Base-by-base conservation (phyloP, 1,140 invertebrate species). In the Megathymus violae region DNA sequence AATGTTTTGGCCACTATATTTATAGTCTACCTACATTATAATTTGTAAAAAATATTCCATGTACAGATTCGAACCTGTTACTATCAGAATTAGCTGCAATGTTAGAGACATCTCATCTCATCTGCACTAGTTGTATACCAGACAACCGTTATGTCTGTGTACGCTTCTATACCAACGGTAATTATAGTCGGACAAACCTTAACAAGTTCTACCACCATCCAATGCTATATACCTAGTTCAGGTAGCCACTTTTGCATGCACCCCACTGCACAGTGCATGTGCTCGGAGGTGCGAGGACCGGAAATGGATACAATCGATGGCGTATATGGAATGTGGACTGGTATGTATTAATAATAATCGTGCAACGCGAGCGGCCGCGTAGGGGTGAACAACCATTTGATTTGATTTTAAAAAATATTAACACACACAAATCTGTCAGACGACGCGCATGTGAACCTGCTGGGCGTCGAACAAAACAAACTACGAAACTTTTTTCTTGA, bases 281-380 rank as follows among this genome's bases (percentile, higher is more conserved):
- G 52, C 44, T 58, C 25, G 25, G 52, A 43, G 52, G 54, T 44
- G 52, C 25, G 50, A 17, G 27, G 54, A 58, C 10, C 54, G 54
- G 54, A 58, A 58, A 58, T 58, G 40, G 54, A 58, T 58, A 58
- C 54, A 58, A 58, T 58, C 41, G 54, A 9, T 41, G 25, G 54
- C 54, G 54, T 58, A 58, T 58, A 58, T 58, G 54, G 54, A 58
- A 58, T 58, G 52, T 58, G 52, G 52, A 46, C 52, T 58, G 41
- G 52, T 58, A 58, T 58, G 52, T 44, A 17, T 54, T n/a, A n/a
- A n/a, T 43, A 54, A 54, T 54, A 54, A 43, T 41, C 40, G 17
- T 41, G 36, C 51, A 54, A 56, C 17, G 27, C 13, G 17, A 10
- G 50, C 50, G 9, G 7, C 27, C 1, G 1, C 27, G 10, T 41